A percentile compares a stretch with the other conserved stretches of the same genome.
Evolutionary conservation across 1,140 invertebrate genomes (phyloP).

Genomic region (Microvelia longipes): DNA sequence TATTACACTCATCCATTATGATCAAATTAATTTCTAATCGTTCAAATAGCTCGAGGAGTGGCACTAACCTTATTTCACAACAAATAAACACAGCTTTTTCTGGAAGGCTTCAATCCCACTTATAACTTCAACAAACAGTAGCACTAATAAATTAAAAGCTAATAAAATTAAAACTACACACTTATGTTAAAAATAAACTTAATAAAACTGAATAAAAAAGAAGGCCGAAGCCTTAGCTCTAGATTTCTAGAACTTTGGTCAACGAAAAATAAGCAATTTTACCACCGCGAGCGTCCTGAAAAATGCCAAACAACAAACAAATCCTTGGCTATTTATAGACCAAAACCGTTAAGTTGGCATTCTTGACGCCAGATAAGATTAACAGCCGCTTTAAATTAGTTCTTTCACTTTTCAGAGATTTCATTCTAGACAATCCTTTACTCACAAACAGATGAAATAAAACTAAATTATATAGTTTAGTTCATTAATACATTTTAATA

Average conservation of each 20-base stretch:
- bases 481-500: no score
- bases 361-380: background rate
- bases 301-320: background rate
- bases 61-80: background rate
- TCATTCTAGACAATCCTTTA: no score
- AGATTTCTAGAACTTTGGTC: background rate
- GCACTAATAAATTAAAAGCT: no score
- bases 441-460: no score
- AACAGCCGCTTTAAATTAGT: background rate
- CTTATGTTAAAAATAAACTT: background rate
- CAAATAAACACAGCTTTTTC: no score
- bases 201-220: background rate
- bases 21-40: background rate
- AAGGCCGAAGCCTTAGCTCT: background rate
- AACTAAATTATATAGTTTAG: no score
- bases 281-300: background rate
- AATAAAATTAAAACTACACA: no score
- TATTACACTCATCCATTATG: constrained; percentile 1
- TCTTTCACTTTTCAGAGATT: no score
- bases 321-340: background rate
- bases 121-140: no score
- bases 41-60: background rate
- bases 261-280: background rate
- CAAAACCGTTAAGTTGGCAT: background rate
- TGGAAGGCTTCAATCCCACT: no score